Conservation (phyloP, 2,113 vertebrate species). For the Menidia beryllina region DNA sequence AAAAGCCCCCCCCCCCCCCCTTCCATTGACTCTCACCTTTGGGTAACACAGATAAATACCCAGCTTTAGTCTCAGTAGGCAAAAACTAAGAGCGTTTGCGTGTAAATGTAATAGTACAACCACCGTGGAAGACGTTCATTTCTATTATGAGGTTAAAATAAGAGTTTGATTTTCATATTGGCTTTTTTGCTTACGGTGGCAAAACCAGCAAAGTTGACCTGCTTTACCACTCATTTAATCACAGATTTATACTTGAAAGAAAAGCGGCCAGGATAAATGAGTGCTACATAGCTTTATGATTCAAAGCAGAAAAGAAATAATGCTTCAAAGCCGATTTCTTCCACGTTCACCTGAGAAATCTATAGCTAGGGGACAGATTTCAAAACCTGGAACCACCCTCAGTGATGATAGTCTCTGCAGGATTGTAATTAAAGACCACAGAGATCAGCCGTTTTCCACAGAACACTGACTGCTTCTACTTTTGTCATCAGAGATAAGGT, state of each 20-base stretch:
- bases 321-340: conserved; percentile 37
- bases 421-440: conserved; percentile 21
- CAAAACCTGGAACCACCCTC: conserved; percentile 40
- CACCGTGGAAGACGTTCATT: neutral
- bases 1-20: conserved; percentile 75
- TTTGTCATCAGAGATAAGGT: conserved; percentile 33
- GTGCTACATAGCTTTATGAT: conserved; percentile 41
- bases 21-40: conserved; percentile 65
- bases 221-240: conserved; percentile 58
- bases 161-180: conserved; percentile 1
- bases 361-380: conserved; percentile 31
- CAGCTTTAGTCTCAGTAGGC: conserved; percentile 50
- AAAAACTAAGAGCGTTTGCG: conserved; percentile 22
- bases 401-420: conserved; percentile 25
- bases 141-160: conserved; percentile 29
- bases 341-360: conserved; percentile 44
- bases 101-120: conserved; percentile 17
- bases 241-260: conserved; percentile 18
- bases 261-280: conserved; percentile 6
- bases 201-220: conserved; percentile 42
- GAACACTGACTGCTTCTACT: conserved; percentile 5
- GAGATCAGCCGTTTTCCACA: conserved; percentile 26
- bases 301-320: conserved; percentile 45
- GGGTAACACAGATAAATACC: conserved; percentile 71
- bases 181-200: neutral